Base-by-base conservation (phyloP, 2,888 invertebrate genomes). In the Mythimna vitellina region DNA sequence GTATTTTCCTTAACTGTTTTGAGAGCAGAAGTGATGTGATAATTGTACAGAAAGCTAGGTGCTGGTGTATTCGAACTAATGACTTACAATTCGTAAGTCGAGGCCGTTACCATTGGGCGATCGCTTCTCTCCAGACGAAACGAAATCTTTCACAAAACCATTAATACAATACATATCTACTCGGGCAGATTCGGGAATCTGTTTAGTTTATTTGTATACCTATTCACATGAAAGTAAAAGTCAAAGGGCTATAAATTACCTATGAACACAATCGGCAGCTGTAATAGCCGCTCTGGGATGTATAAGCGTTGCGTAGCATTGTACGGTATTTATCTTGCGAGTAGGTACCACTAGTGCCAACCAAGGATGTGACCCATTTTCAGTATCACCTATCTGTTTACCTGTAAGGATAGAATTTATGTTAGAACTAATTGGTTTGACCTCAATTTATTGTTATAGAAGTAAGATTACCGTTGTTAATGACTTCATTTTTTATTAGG, bases 281-380 rank as follows among this genome's bases (percentile, higher is more conserved):
- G 94, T 94, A 9, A 95, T 76, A 1, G 95, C 95, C 5, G 93
- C 95, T 38, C 92, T 90, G 0, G 94, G 92, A 78, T 96, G 95
- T 2, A 96, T 86, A 3, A 96, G 87, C 0, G 96, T 93, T 0
- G 93, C 94, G 72, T 95, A 95, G 70, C 96, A 96, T 2, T 95
- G 84, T 20, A 95, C 89, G 56, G 87, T 90, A 57, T 92, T 91
- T n/a, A 87, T 91, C 53, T 87, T 89, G 64, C 86, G 91, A 0
- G 93, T 91, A 3, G 90, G 88, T 9, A 93, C 93, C 5, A 94
- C 92, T 1, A 96, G 73, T 0, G 89, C 90, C 22, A 95, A 78
- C 95, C 95, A 96, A 3, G 96, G 96, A 73, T 94, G 93, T 8
- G 92, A 89, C 0, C 92, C 92, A 22, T 82, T 89, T 64, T 85